phyloP scores from a whole-genome alignment of 2,888 invertebrate species.

The Parascotia fuliginaria region DNA sequence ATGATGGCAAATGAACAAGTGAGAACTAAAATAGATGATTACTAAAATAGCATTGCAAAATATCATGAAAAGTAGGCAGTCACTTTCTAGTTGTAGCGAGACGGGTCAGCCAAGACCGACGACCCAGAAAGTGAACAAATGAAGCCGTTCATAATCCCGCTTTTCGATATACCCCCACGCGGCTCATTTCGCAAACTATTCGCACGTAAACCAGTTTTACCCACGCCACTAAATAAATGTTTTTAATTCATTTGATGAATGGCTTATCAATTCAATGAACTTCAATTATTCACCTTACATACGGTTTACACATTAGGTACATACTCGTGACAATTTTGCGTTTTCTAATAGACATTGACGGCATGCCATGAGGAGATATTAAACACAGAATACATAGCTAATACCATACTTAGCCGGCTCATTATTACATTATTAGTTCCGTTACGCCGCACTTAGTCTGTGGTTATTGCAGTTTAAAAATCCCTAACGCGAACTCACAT shows the following conservation, averaged over 20 bases:
- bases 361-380: neutral
- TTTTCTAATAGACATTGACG: too few relatives aligned
- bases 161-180: slow-evolving; percentile 60
- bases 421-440: too few relatives aligned
- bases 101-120: slow-evolving; percentile 73
- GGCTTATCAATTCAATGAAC: slow-evolving; percentile 9
- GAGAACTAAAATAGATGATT: neutral
- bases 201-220: slow-evolving; percentile 51
- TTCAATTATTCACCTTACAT: neutral
- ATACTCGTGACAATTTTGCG: neutral
- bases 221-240: slow-evolving; percentile 36
- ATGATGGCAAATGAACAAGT: neutral
- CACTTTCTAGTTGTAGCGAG: slow-evolving; percentile 49
- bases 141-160: slow-evolving; percentile 57
- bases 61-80: slow-evolving; percentile 43
- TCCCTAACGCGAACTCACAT: too few relatives aligned
- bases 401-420: too few relatives aligned
- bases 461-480: too few relatives aligned
- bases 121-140: slow-evolving; percentile 71
- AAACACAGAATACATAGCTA: too few relatives aligned
- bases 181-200: slow-evolving; percentile 47
- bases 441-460: too few relatives aligned
- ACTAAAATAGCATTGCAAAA: slow-evolving; percentile 10
- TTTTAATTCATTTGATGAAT: slow-evolving; percentile 37
- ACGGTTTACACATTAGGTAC: neutral